These are phyloP conservation scores for Coleophora deauratella DNA, from an alignment of 2,888 invertebrate genomes.

Conservation along the genomic window DNA sequence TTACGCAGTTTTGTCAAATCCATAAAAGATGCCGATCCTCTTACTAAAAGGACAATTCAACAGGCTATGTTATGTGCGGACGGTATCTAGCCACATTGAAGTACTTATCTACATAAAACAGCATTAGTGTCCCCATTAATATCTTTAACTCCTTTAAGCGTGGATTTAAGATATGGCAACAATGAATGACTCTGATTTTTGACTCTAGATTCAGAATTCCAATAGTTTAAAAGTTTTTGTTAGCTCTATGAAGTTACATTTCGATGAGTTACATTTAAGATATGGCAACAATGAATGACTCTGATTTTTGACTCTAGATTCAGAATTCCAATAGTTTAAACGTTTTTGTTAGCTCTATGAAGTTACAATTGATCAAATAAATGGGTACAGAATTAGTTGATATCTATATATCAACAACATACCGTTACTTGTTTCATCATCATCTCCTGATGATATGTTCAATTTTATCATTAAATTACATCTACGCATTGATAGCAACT, in stretches of 20 bases:
- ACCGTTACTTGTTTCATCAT: too few relatives aligned
- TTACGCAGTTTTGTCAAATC: constrained; percentile 5
- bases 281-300: constrained; percentile 14
- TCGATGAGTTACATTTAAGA: constrained; percentile 5
- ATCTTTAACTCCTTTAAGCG: constrained; percentile 4
- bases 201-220: constrained; percentile 3
- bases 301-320: constrained; percentile 12
- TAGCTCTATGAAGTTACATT: too few relatives aligned
- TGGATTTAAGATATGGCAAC: constrained; percentile 11
- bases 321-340: too few relatives aligned
- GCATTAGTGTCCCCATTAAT: constrained; percentile 9
- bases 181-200: constrained; percentile 15
- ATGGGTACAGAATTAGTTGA: too few relatives aligned
- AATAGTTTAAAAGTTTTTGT: too few relatives aligned
- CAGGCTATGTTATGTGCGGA: constrained; percentile 4
- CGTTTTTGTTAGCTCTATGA: too few relatives aligned
- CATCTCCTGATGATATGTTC: too few relatives aligned
- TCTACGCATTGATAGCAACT: too few relatives aligned
- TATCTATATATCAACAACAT: too few relatives aligned
- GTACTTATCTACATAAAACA: constrained; percentile 7
- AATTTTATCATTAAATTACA: too few relatives aligned
- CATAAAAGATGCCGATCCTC: constrained; percentile 4
- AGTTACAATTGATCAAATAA: too few relatives aligned
- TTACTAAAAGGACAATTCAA: constrained; percentile 9
- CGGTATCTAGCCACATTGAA: constrained; percentile 7